Percentiles rank a stretch among this genome's conserved stretches.
These are phyloP conservation scores for Drosophila serrata DNA, from an alignment of 1,140 invertebrate genomes.

Conservation along the genomic window DNA sequence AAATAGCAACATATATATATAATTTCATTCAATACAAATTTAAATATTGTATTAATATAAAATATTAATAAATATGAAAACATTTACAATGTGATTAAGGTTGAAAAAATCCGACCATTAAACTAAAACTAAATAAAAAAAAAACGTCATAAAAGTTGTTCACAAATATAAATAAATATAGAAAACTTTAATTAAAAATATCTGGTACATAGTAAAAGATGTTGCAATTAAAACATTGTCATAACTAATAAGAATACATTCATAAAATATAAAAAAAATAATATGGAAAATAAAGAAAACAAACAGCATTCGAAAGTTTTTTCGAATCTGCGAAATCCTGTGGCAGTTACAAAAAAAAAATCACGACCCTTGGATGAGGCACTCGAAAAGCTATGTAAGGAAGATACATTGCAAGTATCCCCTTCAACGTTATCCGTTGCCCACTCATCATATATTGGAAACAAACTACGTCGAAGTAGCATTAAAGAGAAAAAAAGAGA, in stretches of 20 bases:
- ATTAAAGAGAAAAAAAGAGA: slow-evolving; percentile 86
- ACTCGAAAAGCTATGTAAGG: slow-evolving; percentile 40
- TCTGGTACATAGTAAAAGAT: background rate
- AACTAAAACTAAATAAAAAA: background rate
- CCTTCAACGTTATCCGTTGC: background rate
- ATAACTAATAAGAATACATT: background rate
- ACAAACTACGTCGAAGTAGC: slow-evolving; percentile 37
- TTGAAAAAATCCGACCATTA: background rate
- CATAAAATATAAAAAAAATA: background rate
- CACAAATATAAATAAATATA: background rate
- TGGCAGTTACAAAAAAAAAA: slow-evolving; percentile 62
- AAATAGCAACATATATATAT: no score
- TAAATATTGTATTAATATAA: no score
- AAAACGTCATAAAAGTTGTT: background rate
- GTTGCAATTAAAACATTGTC: background rate
- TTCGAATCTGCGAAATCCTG: slow-evolving; percentile 49
- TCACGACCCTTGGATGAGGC: slow-evolving; percentile 62
- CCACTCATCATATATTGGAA: slow-evolving; percentile 4
- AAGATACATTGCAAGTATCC: background rate
- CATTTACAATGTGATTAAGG: no score
- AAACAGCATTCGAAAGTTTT: background rate
- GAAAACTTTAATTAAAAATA: background rate
- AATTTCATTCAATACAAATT: no score
- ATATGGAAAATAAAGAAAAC: background rate
- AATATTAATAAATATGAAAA: background rate